phyloP scores from a whole-genome alignment of 2,797 vertebrate genomes.

The Mionectes olivaceus region DNA sequence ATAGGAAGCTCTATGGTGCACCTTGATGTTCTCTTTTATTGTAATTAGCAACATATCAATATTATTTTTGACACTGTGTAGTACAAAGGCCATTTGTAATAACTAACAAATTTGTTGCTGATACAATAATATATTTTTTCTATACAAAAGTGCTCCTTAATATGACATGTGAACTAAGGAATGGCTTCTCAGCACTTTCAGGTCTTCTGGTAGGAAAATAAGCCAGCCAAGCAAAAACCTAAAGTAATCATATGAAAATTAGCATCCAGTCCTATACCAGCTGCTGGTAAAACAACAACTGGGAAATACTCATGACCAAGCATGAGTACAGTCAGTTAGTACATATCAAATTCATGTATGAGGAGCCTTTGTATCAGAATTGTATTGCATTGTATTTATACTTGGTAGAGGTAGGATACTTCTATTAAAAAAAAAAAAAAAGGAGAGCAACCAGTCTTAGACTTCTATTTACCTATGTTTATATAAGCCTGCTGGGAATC shows the following conservation, averaged over 20 bases:
- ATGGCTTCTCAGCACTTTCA: conserved; percentile 47
- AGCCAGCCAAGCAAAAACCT: conserved; percentile 31
- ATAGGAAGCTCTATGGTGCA: conserved; percentile 47
- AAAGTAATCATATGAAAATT: conserved; percentile 3
- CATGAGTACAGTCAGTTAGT: background rate
- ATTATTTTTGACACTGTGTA: conserved; percentile 67
- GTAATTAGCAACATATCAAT: conserved; percentile 70
- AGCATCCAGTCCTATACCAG: conserved; percentile 8
- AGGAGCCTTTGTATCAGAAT: conserved; percentile 63
- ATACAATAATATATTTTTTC: conserved; percentile 51
- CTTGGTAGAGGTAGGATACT: conserved; percentile 24
- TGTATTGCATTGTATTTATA: conserved; percentile 61
- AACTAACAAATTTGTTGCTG: conserved; percentile 47
- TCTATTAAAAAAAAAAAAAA: conserved; percentile 14
- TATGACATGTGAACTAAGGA: conserved; percentile 21
- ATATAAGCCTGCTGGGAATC: conserved; percentile 55
- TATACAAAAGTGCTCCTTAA: conserved; percentile 69
- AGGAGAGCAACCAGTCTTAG: conserved; percentile 14
- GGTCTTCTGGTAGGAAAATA: conserved; percentile 48
- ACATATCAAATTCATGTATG: conserved; percentile 9
- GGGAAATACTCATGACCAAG: background rate
- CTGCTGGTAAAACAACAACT: background rate
- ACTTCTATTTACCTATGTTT: conserved; percentile 50
- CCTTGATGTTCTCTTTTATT: conserved; percentile 65
- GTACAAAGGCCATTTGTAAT: conserved; percentile 57